phyloP scores from a whole-genome alignment of 2,113 vertebrate genomes.

The Pelobates fuscus region DNA sequence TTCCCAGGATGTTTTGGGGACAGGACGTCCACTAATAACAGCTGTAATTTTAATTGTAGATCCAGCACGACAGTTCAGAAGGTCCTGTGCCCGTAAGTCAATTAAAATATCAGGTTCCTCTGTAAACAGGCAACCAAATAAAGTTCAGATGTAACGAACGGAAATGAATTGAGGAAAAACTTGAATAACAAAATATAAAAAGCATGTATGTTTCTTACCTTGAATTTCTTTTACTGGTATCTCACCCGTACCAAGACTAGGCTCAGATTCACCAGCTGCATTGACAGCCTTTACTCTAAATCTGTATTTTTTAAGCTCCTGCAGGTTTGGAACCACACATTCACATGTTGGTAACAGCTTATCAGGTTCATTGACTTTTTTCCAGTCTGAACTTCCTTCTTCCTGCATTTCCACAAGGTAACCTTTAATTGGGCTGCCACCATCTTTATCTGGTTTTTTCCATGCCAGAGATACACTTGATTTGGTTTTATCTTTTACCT shows the following conservation, averaged over 20 bases:
- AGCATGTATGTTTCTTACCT: conserved; percentile 67
- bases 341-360: conserved; percentile 85
- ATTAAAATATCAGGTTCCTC: conserved; percentile 85
- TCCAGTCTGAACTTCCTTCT: conserved; percentile 91
- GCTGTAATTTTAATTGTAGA: conserved; percentile 84
- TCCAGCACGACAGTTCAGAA: conserved; percentile 82
- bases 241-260: conserved; percentile 83
- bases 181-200: neutral
- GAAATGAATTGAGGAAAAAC: no score
- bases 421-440: conserved; percentile 91
- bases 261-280: conserved; percentile 90
- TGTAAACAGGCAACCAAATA: conserved; percentile 59
- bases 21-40: conserved; percentile 81
- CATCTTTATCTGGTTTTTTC: conserved; percentile 90
- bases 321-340: conserved; percentile 85
- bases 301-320: conserved; percentile 89
- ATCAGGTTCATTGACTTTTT: conserved; percentile 83
- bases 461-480: conserved; percentile 84
- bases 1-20: conserved; percentile 90
- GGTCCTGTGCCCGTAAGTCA: conserved; percentile 80
- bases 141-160: neutral
- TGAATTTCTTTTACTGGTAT: conserved; percentile 85
- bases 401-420: conserved; percentile 97
- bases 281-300: conserved; percentile 95
- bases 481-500: conserved; percentile 91